Base-by-base conservation (phyloP, 2,113 vertebrate genomes). In the Myocastor coypus region DNA sequence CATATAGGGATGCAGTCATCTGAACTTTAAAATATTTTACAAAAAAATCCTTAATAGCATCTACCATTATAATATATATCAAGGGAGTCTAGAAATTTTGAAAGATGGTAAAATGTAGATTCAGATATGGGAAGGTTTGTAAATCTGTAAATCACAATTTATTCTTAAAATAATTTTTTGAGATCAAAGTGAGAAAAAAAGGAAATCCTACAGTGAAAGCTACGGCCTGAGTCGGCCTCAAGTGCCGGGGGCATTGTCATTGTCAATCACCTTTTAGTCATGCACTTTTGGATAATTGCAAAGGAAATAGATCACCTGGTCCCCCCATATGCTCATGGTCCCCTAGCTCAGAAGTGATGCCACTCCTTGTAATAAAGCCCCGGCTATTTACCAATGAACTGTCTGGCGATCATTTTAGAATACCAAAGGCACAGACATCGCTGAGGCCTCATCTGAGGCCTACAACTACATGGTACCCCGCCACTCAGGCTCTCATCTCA, bases 231-330 rank as follows among this genome's bases (percentile, higher is more conserved):
- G 81, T 68, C 94, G 96, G 61, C 75, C 81, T 77, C 28, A 50
- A 89, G 59, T 32, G 16, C 59, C 89, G 61, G 77, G n/a, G 95
- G 93, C 82, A 78, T 61, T 92, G 71, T 75, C 82, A 78, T 61
- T 92, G 71, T 75, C 93, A 96, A 95, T 97, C 94, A 93, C 40
- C 57, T 97, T 92, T 87, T 55, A 91, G 83, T 55, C 75, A 93
- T 69, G 59, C 87, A 83, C 19, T 95, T 64, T 89, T 92, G 77
- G 84, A 96, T 97, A 97, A 97, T 96, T 97, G 73, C 89, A 96
- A 94, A 96, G 77, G 87, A 96, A 93, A 95, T 94, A 85, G 92
- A 96, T 97, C 97, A 98, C 96, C 96, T 98, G 97, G 93, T 96
- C 78, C 96, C 96, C 89, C 86, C 96, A 95, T 97, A 95, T 97